phyloP scores from a whole-genome alignment of 2,113 vertebrate genomes.

The Ailurus styani region DNA sequence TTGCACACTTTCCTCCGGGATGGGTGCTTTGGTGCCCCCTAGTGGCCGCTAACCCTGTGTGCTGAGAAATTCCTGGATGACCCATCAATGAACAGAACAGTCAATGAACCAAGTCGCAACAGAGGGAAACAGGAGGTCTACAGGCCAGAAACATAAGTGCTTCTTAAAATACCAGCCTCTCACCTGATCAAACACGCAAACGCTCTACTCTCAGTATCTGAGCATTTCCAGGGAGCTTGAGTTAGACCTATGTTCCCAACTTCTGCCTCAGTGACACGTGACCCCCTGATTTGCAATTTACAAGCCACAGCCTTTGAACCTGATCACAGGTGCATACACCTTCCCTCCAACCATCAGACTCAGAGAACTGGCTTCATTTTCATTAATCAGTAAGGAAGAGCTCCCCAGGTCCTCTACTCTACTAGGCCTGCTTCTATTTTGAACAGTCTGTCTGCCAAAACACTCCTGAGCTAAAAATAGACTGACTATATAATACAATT shows the following conservation, averaged over 20 bases:
- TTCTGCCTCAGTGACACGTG: neutral
- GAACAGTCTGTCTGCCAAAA: conserved; percentile 71
- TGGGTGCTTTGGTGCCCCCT: neutral
- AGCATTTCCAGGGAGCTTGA: neutral
- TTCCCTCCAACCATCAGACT: conserved; percentile 41
- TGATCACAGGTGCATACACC: neutral
- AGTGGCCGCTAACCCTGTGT: neutral
- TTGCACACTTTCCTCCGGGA: accelerated
- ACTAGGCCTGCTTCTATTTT: conserved; percentile 76
- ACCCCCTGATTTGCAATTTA: neutral
- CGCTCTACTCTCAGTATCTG: neutral
- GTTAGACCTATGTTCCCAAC: neutral
- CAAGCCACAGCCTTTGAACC: neutral
- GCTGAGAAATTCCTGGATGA: neutral
- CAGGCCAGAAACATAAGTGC: neutral
- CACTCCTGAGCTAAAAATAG: conserved; percentile 81
- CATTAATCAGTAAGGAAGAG: conserved; percentile 60
- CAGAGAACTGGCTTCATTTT: conserved; percentile 45
- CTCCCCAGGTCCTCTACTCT: conserved; percentile 43
- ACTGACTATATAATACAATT: conserved; percentile 75
- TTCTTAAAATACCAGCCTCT: neutral
- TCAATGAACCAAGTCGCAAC: neutral
- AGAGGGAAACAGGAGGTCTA: neutral
- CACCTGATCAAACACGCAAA: neutral
- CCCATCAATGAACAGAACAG: neutral